Percentiles rank a stretch among this genome's conserved stretches.
phyloP scores from a whole-genome alignment of 64 coral and sea anemone genomes.

The Porites lutea region DNA sequence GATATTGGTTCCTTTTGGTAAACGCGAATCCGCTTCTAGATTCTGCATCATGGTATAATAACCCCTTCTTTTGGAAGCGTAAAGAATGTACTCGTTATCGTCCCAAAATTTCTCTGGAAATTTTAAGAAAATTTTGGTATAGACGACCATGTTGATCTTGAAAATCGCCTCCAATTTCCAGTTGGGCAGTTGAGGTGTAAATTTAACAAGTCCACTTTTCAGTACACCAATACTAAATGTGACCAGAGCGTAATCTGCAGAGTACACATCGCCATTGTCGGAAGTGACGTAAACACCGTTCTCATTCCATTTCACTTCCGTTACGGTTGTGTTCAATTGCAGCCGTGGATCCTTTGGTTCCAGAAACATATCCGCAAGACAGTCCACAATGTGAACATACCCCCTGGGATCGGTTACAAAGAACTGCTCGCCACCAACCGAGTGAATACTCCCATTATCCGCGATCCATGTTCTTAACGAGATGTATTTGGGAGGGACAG shows the following conservation, averaged over 20 bases:
- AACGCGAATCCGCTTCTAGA: constrained; percentile 60
- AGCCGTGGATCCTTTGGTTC: constrained; percentile 44
- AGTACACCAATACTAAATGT: constrained; percentile 89
- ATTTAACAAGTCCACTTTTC: constrained; percentile 58
- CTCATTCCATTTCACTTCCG: constrained; percentile 44
- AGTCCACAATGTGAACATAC: constrained; percentile 54
- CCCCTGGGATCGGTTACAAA: constrained; percentile 81
- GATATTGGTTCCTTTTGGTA: constrained; percentile 77
- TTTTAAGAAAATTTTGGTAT: constrained; percentile 87
- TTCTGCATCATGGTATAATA: constrained; percentile 85
- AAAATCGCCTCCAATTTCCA: constrained; percentile 79
- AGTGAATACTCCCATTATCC: constrained; percentile 60
- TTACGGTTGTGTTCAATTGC: constrained; percentile 66
- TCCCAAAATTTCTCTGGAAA: constrained; percentile 90
- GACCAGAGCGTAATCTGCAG: constrained; percentile 66
- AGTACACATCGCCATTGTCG: constrained; percentile 38
- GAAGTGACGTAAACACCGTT: constrained; percentile 56
- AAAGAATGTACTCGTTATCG: constrained; percentile 73
- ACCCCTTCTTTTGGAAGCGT: constrained; percentile 68
- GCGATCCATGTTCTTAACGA: constrained; percentile 29
- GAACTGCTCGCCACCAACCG: constrained; percentile 46
- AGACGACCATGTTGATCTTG: constrained; percentile 79
- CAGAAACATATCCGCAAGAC: constrained; percentile 66
- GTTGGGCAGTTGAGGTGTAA: constrained; percentile 51
- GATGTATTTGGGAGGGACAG: constrained; percentile 72